Conservation (phyloP, 1,140 invertebrate genomes). For the Drosophila sproati region DNA sequence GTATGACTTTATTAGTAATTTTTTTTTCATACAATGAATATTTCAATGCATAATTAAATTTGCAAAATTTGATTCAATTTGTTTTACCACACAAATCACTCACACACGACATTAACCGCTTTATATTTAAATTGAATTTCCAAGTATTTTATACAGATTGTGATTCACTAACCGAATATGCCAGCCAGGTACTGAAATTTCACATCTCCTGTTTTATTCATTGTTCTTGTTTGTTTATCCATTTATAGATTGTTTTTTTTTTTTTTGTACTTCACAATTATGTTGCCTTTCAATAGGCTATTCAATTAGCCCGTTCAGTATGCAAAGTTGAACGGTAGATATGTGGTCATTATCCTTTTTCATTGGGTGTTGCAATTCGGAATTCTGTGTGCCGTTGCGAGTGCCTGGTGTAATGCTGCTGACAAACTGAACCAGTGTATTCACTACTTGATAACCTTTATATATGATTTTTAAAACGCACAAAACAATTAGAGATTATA, state of each 20-base stretch:
- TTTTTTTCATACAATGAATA: no score
- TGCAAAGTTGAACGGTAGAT: not conserved
- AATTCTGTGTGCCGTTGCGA: not conserved
- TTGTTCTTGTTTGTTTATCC: constrained; percentile 20
- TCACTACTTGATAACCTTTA: constrained; percentile 65
- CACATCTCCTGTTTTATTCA: constrained; percentile 46
- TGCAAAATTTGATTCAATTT: not conserved
- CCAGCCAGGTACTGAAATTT: constrained; percentile 67
- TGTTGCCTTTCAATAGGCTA: not conserved
- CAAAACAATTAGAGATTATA: constrained; percentile 32
- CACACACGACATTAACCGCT: constrained; percentile 6
- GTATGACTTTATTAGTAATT: no score
- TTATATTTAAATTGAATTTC: no score
- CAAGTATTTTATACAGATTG: not conserved
- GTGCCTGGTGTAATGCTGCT: constrained; percentile 24
- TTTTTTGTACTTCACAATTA: not conserved
- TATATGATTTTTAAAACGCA: constrained; percentile 56
- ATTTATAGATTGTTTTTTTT: not conserved
- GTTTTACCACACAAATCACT: not conserved
- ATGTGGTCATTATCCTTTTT: constrained; percentile 21
- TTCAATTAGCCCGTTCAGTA: not conserved
- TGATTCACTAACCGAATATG: constrained; percentile 56
- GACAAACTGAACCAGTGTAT: constrained; percentile 54
- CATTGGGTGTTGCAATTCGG: not conserved
- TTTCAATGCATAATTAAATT: no score